These are phyloP conservation scores for Gila robusta DNA, from an alignment of 2,797 vertebrate species.

Conservation along the genomic window DNA sequence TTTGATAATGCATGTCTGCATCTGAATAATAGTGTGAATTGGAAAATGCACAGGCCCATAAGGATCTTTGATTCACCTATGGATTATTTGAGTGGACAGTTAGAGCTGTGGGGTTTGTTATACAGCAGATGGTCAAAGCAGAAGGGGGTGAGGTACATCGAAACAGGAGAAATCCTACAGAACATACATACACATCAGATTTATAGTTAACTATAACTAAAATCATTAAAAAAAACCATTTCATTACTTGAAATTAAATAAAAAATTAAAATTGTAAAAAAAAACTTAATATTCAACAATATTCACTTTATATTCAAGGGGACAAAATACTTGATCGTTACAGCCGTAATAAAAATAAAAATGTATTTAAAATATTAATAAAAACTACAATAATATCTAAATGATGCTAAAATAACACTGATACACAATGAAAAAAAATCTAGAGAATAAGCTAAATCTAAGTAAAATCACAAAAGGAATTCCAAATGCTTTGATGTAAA, in stretches of 20 bases:
- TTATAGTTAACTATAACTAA: not conserved
- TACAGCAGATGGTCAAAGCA: constrained; percentile 54
- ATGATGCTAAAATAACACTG: not conserved
- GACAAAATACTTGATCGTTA: too few relatives aligned
- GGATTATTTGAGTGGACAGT: constrained; percentile 10
- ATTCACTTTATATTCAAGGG: too few relatives aligned
- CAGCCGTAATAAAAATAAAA: not conserved
- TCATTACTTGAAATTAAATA: not conserved
- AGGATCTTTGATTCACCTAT: constrained; percentile 25
- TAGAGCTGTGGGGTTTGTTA: constrained; percentile 5
- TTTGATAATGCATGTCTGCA: not conserved
- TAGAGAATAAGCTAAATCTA: not conserved
- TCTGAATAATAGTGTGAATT: not conserved
- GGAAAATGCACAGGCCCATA: not conserved
- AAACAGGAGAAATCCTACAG: constrained; percentile 16
- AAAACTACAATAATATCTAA: not conserved
- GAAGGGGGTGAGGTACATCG: constrained; percentile 23
- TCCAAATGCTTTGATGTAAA: not conserved
- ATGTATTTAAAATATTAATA: too few relatives aligned
- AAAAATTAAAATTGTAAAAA: too few relatives aligned
- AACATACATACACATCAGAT: not conserved
- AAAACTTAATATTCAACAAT: too few relatives aligned
- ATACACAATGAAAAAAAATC: not conserved
- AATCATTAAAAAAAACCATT: not conserved
- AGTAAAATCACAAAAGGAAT: not conserved